Conservation (phyloP, 2,888 invertebrate genomes). For the Deilephila elpenor region DNA sequence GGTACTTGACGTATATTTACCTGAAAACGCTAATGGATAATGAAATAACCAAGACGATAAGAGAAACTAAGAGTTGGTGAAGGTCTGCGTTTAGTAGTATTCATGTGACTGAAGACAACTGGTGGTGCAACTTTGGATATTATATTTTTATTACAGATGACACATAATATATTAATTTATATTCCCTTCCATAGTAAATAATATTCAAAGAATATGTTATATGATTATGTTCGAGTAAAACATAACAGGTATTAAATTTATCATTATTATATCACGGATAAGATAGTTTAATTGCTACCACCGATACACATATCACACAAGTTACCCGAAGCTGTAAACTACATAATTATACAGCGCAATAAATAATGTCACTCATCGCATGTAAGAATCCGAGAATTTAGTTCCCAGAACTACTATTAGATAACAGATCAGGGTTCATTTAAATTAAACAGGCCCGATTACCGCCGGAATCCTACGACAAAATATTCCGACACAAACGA, state of each 20-base stretch:
- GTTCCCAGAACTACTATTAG: constrained; percentile 75
- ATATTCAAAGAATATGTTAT: too few species aligned
- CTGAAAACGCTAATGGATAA: neutral
- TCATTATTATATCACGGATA: neutral
- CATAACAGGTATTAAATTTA: neutral
- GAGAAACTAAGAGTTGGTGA: neutral
- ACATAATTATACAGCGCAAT: constrained; percentile 68
- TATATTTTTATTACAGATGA: too few species aligned
- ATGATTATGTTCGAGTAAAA: too few species aligned
- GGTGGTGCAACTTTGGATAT: too few species aligned
- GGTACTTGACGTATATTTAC: neutral
- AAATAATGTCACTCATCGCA: constrained; percentile 62
- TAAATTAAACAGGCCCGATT: constrained; percentile 70
- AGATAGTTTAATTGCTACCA: too few species aligned
- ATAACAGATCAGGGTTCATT: constrained; percentile 75
- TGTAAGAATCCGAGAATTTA: constrained; percentile 63
- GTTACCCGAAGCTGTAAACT: constrained; percentile 59
- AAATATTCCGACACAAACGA: constrained; percentile 9
- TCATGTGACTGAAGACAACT: too few species aligned
- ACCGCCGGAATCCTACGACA: constrained; percentile 41
- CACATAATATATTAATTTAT: too few species aligned
- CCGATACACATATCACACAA: constrained; percentile 32
- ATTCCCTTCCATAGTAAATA: too few species aligned
- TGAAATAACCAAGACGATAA: neutral
- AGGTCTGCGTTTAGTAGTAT: too few species aligned